A percentile compares a stretch with the other conserved stretches of the same genome.
These are phyloP conservation scores for Pipistrellus pipistrellus DNA, from an alignment of 2,797 vertebrate species.

Conservation along the genomic window DNA sequence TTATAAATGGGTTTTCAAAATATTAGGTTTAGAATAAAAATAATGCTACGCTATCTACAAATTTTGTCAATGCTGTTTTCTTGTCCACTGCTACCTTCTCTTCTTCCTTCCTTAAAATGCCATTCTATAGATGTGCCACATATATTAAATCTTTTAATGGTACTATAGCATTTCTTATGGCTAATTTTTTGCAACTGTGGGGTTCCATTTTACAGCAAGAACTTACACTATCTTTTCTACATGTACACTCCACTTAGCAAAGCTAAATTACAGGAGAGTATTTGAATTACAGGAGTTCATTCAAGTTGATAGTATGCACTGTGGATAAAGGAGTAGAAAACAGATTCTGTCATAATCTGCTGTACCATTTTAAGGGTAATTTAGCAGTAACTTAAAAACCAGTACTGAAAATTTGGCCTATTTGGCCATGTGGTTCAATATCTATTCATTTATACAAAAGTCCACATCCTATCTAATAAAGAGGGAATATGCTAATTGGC, in stretches of 20 bases:
- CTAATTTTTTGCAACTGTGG: background rate
- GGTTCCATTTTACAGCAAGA: background rate
- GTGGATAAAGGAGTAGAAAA: background rate
- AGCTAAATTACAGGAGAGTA: background rate
- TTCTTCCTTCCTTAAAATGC: background rate
- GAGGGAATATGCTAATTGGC: too few relatives aligned
- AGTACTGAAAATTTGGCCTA: background rate
- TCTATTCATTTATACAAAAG: background rate
- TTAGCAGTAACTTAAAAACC: background rate
- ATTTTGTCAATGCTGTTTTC: background rate
- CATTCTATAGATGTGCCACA: background rate
- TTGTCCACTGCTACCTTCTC: background rate
- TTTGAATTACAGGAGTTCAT: background rate
- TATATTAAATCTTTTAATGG: background rate
- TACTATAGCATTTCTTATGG: background rate
- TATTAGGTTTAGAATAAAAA: background rate
- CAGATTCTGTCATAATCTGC: background rate
- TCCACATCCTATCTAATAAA: background rate
- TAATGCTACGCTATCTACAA: background rate
- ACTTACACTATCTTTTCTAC: constrained; percentile 1
- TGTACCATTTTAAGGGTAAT: background rate
- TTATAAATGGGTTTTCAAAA: background rate
- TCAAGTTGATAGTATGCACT: background rate
- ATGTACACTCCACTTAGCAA: background rate
- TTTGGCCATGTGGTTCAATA: background rate